These are phyloP conservation scores for Grallaria varia DNA, from an alignment of 2,113 vertebrate species.

Conservation along the genomic window DNA sequence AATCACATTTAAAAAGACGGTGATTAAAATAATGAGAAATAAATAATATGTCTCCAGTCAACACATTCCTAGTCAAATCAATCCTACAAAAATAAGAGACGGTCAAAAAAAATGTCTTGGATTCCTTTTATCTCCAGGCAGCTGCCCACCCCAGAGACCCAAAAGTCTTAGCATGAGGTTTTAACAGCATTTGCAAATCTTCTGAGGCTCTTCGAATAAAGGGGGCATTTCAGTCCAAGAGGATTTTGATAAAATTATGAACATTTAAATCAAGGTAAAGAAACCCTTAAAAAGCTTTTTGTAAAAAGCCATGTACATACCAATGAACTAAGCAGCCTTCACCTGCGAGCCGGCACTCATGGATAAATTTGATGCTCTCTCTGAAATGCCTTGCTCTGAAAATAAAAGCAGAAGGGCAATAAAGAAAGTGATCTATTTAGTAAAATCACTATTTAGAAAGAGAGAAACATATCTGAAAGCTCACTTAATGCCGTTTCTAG, in stretches of 20 bases:
- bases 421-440: slow-evolving; percentile 39
- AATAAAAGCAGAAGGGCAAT: slow-evolving; percentile 32
- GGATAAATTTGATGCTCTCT: slow-evolving; percentile 91
- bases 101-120: not conserved
- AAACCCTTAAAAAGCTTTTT: not conserved
- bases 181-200: not conserved
- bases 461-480: slow-evolving; percentile 14
- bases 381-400: slow-evolving; percentile 90
- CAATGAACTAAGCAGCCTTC: slow-evolving; percentile 94
- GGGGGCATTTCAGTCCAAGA: not conserved
- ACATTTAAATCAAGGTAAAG: not conserved
- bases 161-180: not conserved
- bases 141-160: not conserved
- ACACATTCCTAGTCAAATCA: not conserved
- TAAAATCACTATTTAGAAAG: slow-evolving; percentile 29
- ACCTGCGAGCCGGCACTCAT: slow-evolving; percentile 87
- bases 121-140: not conserved
- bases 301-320: slow-evolving; percentile 66
- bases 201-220: not conserved
- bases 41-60: not conserved
- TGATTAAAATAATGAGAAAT: not conserved
- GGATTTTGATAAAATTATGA: not conserved
- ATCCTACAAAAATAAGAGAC: not conserved
- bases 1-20: not conserved
- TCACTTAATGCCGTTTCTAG: not conserved